Evolutionary conservation across 2,888 invertebrate genomes (phyloP).

Genomic region (Dascillus cervinus): DNA sequence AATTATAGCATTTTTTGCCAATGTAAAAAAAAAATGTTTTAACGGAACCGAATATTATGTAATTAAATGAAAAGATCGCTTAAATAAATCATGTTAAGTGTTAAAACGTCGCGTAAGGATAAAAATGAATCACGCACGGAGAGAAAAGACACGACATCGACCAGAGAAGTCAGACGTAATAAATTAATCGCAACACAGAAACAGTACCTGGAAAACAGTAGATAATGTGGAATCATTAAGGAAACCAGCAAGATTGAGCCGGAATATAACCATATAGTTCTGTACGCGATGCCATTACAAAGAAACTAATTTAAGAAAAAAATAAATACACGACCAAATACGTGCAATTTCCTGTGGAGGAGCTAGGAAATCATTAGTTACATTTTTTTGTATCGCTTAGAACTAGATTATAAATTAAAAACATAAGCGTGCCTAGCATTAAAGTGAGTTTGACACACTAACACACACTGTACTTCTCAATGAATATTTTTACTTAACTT

Average conservation of each 20-base stretch:
- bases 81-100: no score
- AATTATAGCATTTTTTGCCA: no score
- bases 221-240: slow-evolving; percentile 5
- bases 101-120: no score
- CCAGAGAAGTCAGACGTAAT: no score
- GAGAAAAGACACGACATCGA: no score
- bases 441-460: slow-evolving; percentile 21
- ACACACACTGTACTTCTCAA: slow-evolving; percentile 19
- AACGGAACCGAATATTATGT: no score
- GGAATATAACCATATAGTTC: slow-evolving; percentile 17
- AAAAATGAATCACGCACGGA: no score
- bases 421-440: slow-evolving; percentile 25
- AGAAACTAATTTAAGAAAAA: slow-evolving; percentile 17
- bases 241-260: slow-evolving; percentile 15
- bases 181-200: slow-evolving; percentile 2
- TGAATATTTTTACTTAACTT: slow-evolving; percentile 16
- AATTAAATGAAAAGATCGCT: no score
- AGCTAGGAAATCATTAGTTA: slow-evolving; percentile 34
- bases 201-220: slow-evolving; percentile 5
- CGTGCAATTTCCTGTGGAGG: slow-evolving; percentile 31
- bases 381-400: slow-evolving; percentile 22
- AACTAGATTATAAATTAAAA: slow-evolving; percentile 26
- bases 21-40: no score
- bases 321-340: slow-evolving; percentile 28
- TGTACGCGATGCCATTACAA: slow-evolving; percentile 14